phyloP scores from a whole-genome alignment of 2,113 vertebrate genomes.

The Toxotes chatareus region DNA sequence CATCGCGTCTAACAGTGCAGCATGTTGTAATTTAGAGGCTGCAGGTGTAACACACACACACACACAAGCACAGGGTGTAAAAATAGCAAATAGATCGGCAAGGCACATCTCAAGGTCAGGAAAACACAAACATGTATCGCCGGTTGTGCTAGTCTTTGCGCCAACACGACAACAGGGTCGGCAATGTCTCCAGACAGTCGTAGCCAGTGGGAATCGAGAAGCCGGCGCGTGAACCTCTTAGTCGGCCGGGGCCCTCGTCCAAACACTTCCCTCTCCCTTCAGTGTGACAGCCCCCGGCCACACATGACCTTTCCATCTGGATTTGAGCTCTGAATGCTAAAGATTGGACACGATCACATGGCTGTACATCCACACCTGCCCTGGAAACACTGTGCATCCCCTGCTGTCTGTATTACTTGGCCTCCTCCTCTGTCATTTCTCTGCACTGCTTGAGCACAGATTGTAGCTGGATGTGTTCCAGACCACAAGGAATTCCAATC shows the following conservation, averaged over 20 bases:
- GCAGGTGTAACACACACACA: background rate
- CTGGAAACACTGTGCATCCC: background rate
- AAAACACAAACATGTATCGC: background rate
- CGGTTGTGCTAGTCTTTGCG: background rate
- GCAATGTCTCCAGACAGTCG: background rate
- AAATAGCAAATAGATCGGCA: background rate
- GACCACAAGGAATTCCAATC: background rate
- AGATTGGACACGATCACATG: background rate
- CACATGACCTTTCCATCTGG: background rate
- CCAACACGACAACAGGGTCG: background rate
- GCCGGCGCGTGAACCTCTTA: background rate
- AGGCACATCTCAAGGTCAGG: background rate
- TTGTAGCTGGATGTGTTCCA: background rate
- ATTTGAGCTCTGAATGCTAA: background rate
- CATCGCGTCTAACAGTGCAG: background rate
- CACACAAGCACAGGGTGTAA: background rate
- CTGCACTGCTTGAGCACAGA: background rate
- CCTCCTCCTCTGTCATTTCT: background rate
- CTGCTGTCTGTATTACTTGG: background rate
- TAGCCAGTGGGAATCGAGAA: background rate
- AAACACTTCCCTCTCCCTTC: constrained; percentile 1
- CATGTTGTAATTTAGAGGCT: constrained; percentile 8
- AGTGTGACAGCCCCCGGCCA: background rate
- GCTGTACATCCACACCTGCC: background rate
- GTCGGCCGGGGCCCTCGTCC: background rate